Conservation (phyloP, 1,140 invertebrate species). For the Campodea augens region DNA sequence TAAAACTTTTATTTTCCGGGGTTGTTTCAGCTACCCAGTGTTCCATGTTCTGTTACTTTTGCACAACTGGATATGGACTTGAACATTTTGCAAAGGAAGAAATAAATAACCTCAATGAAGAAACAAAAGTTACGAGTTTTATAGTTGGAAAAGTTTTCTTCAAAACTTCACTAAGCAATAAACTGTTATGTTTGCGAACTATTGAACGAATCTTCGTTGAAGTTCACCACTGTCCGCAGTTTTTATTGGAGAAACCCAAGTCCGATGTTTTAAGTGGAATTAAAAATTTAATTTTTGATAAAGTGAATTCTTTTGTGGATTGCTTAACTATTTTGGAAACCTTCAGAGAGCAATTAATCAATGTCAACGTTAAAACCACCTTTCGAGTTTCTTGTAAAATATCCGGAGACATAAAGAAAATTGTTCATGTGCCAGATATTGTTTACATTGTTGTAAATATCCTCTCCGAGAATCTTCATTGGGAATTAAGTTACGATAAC, state of each 20-base stretch:
- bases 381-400: conserved; percentile 7
- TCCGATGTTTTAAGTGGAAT: background rate
- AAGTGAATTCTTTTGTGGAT: background rate
- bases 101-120: conserved; percentile 1
- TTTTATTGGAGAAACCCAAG: background rate
- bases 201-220: conserved; percentile 10
- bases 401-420: conserved; percentile 5
- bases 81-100: conserved; percentile 7
- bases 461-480: background rate
- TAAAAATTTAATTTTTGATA: background rate
- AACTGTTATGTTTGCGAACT: conserved; percentile 7
- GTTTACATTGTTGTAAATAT: background rate
- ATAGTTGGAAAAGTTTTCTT: conserved; percentile 10
- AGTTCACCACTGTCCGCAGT: conserved; percentile 2
- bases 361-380: background rate
- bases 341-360: too few species aligned
- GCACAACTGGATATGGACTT: conserved; percentile 9
- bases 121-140: background rate
- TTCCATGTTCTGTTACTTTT: conserved; percentile 7
- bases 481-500: conserved; percentile 2
- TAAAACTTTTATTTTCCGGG: too few species aligned
- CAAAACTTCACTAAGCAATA: background rate
- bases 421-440: background rate
- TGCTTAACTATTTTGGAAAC: background rate
- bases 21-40: too few species aligned